Evolutionary conservation across 2,113 vertebrate species (phyloP), one percentile per base, ranked within the genome.

Genomic region (Phrynocephalus versicolor): DNA sequence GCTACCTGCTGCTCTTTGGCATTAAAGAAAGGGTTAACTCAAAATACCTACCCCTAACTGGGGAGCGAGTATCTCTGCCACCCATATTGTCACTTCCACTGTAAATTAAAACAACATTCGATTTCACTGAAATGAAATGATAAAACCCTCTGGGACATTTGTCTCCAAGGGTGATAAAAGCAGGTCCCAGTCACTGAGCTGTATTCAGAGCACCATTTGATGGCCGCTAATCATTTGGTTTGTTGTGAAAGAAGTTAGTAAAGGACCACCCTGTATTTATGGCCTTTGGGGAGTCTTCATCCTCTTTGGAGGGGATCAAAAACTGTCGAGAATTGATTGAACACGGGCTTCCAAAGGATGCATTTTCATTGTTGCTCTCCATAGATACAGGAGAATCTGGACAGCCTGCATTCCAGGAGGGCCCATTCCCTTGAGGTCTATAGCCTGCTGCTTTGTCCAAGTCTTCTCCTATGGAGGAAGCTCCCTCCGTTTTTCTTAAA

Each of bases 281-380:
- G 1, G 96, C 95, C 9, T 96, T 94, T 15, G 96, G 89, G 51
- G 95, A 97, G 69, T 97, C 97, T 78, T 93, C 93, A 16, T 94
- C 88, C 16, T 97, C 97, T 90, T 97, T 98, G 6, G 96, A 91
- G 2, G 98, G 98, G 86, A 99, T 97, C 88, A 99, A 95, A 94
- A 99, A 99, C 87, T 99, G 98, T 35, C 98, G 97, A 76, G 98
- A 99, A 87, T 97, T 98, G 87, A 99, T 91, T 1, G 98, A 99
- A 30, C 98, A 98, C 0, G 98, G 98, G 79, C 98, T 99, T 69
- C 98, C 98, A 77, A 99, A 97, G 23, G 96, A 97, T 18, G 95
- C 96, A 23, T 97, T 96, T 71, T 97, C 97, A 23, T 95, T 95
- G 90, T 94, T 96, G 82, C 97, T 97, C 83, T 93, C 96, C 69